Base-by-base conservation (phyloP, 2,797 vertebrate species). In the Epinephelus awoara region DNA sequence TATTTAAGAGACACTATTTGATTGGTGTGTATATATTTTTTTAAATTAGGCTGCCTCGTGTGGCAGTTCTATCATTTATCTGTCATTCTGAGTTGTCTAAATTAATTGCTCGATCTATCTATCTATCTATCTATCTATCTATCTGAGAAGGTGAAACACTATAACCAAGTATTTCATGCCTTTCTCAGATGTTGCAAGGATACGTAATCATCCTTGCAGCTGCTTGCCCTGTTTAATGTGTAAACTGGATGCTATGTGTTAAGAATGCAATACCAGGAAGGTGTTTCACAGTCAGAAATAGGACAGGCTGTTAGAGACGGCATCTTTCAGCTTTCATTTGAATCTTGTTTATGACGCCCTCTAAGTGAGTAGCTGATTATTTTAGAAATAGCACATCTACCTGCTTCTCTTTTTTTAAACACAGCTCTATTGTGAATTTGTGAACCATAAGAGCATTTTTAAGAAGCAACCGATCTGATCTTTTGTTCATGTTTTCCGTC, bases 281-380 rank as follows among this genome's bases (percentile, higher is more conserved):
- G 46, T 61, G 72, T 75, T 69, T 55, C 57, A 71, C 62, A 51
- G 42, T 77, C 82, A 72, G n/a, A 89, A 85, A 72, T 72, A 75
- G 72, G 44, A 64, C 6, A n/a, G 62, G 66, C 40, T 79, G 49
- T 80, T 51, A 47, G 40, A 85, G 68, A 72, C 29, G 3, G 2
- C 40, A 67, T 55, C 57, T 72, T 65, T 77, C 38, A 56, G 50
- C 67, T 72, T 77, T 77, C 27, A 66, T 75, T 81, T 67, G 46
- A 83, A 56, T 74, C 72, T 23, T 83, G 49, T 80, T 80, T 58
- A 40, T 75, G 50, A 47, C n/a, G 13, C 44, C 67, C 21, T 67
- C 5, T 23, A 79, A 83, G 78, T 72, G 57, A 83, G 58, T 17
- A 21, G 77, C 61, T 88, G 62, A 87, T 68, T 80, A 71, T 65